Evolutionary conservation across 2,113 vertebrate species (phyloP), one percentile per base, ranked within the genome.

Genomic region (Prochilodus magdalenae): DNA sequence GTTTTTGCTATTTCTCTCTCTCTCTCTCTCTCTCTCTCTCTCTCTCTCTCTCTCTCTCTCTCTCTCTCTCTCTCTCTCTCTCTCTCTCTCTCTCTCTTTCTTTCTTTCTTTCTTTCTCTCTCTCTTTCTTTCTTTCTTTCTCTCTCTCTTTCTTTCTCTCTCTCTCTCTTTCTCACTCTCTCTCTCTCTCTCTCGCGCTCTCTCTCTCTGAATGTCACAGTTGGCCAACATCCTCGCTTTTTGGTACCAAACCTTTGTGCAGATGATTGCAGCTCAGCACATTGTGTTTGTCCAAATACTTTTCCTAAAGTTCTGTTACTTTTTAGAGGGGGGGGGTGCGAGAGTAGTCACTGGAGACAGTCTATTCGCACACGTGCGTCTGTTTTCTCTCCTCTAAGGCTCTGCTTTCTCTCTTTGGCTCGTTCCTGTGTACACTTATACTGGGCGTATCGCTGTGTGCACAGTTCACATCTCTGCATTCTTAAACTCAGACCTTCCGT

Each of bases 401-500:
- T 74, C 22, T 20, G 69, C 55, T 85, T 91, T 89, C 82, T 83
- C 71, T 57, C 36, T 87, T 81, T 92, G 88, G 87, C 91, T 87
- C 36, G 81, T 85, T 79, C 83, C 77, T 87, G 84, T 69, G 55
- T 27, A 76, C 75, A 82, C 86, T 89, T 91, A 91, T 89, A 90
- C 77, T 88, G 86, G 90, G 88, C 87, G 86, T 88, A 89, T 77
- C 86, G 89, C 91, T 84, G 74, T 92, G 83, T 93, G 92, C 87
- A 89, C 90, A 91, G 92, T 86, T 87, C 91, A 81, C 72, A 91
- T 90, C 86, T 80, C 83, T 74, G 86, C 85, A 91, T 94, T 95
- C 93, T 90, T 94, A 84, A 93, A 89, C 94, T 94, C 90, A 86
- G 92, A 94, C 94, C 91, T 95, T 95, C 93, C 94, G 93, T 96